Evolutionary conservation across 2,888 invertebrate genomes (phyloP), one percentile per base, ranked within the genome.

Genomic region (Drosophila suboccidentalis): DNA sequence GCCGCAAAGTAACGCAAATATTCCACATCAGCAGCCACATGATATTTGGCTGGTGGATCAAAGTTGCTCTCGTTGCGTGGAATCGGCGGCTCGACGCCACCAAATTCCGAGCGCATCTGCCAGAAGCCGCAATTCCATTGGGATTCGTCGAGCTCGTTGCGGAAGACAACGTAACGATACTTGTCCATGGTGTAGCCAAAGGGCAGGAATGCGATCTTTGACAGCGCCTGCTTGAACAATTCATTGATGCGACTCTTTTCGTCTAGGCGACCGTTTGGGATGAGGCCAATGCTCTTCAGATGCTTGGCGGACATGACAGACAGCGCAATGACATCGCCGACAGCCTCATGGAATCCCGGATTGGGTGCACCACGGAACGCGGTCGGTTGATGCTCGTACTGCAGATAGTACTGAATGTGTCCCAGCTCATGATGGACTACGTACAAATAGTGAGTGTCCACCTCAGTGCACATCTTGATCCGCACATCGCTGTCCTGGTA

Each of bases 401-500:
- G 95, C 89, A 95, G 92, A 90, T 94, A 95, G 92, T 96, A 96
- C 87, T 95, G 94, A 22, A 96, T 93, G 88, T 96, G 95, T 1
- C 95, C 95, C 94, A 95, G 94, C 89, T 95, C 95, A 86, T 95
- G 95, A 70, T 95, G 95, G 8, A 95, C 94, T 6, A 93, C 94
- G 83, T 93, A 94, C 68, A 95, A 92, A 75, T 94, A 93, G 75
- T 94, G 93, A 78, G 93, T 93, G 76, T 93, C 93, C 66, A 95
- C 92, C 79, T 93, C 90, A 17, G 95, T 94, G 90, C 95, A 95
- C 94, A 95, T 95, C 93, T 95, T 95, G 90, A 94, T 94, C 91
- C 94, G 95, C 88, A 97, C 97, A 91, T 98, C 97, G 90, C 96
- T 94, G 34, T 95, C 95, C 87, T 97, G 95, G 81, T 94, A 97